Base-by-base conservation (phyloP, 1,140 invertebrate species). In the Anoplolepis gracilipes region DNA sequence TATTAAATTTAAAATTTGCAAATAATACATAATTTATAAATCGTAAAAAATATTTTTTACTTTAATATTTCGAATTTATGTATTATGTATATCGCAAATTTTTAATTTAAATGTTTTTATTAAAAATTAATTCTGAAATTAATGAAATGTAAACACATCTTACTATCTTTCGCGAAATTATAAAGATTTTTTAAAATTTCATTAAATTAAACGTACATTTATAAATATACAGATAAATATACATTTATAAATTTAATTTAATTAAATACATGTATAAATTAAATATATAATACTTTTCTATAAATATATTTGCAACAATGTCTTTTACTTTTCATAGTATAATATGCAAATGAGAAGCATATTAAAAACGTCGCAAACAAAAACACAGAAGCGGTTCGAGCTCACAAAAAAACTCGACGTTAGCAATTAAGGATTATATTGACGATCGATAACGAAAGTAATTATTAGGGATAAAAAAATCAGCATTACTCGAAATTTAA, bases 351-450 rank as follows among this genome's bases (percentile, higher is more conserved):
- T 2, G 22, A 22, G 1, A 73, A 28, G 6, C 49, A 11, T 13
- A 73, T 73, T 36, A 73, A 73, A 73, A 76, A 19, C 4, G n/a
- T 16, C 22, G 16, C 36, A 76, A 75, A 76, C 55, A 76, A 61
- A 49, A 39, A 33, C 30, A 39, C 16, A 42, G 57, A 42, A 55
- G 28, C 30, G 33, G 11, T 13, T 10, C 70, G 30, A 46, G 57
- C 5, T 76, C 36, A 36, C 10, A 30, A 25, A 61, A 25, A 61
- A 76, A 30, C 25, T 28, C 19, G 57, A 25, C 36, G 25, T 62
- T 36, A 62, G 73, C 57, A 46, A 76, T 76, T 46, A 76, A 42
- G 73, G 62, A 25, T 76, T 62, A 76, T 76, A 76, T 76, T 13
- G 57, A 3, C 65, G 39, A 46, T 77, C 75, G 25, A 77, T 77